phyloP scores from a whole-genome alignment of 2,113 vertebrate genomes.

The Heptranchias perlo region DNA sequence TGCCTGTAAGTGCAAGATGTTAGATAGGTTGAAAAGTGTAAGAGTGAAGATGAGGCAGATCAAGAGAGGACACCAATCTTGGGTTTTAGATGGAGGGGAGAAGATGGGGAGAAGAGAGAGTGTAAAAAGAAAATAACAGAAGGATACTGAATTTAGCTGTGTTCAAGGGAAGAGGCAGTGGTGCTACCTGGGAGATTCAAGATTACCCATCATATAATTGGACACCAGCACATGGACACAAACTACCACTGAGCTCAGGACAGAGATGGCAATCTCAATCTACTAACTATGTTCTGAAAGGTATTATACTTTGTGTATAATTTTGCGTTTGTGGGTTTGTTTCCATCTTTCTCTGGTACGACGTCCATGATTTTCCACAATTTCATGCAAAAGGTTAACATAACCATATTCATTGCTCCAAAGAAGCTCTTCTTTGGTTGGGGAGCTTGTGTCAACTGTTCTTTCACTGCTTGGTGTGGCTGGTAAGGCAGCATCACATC shows the following conservation, averaged over 20 bases:
- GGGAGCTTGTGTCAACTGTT: constrained; percentile 41
- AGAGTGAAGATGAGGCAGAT: no score
- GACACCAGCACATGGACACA: not conserved
- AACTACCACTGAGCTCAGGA: not conserved
- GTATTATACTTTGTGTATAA: not conserved
- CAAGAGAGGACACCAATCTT: no score
- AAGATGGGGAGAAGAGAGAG: no score
- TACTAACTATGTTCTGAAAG: not conserved
- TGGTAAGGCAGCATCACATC: not conserved
- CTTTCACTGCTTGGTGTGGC: not conserved
- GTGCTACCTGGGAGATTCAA: not conserved
- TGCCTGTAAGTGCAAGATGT: no score
- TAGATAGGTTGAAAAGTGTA: no score
- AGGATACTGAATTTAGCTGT: no score
- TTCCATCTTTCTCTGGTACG: constrained; percentile 67
- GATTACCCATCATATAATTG: not conserved
- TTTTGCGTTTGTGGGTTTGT: constrained; percentile 50
- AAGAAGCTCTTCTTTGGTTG: constrained; percentile 50
- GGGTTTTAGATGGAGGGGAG: no score
- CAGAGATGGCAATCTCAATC: not conserved
- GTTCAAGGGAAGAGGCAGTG: no score
- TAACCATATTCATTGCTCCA: constrained; percentile 51
- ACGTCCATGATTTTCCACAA: constrained; percentile 64
- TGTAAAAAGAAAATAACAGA: no score
- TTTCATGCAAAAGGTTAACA: constrained; percentile 65